Percentiles rank a stretch among this genome's conserved stretches.
Evolutionary conservation across 2,113 vertebrate species (phyloP).

Genomic region (Riparia riparia): DNA sequence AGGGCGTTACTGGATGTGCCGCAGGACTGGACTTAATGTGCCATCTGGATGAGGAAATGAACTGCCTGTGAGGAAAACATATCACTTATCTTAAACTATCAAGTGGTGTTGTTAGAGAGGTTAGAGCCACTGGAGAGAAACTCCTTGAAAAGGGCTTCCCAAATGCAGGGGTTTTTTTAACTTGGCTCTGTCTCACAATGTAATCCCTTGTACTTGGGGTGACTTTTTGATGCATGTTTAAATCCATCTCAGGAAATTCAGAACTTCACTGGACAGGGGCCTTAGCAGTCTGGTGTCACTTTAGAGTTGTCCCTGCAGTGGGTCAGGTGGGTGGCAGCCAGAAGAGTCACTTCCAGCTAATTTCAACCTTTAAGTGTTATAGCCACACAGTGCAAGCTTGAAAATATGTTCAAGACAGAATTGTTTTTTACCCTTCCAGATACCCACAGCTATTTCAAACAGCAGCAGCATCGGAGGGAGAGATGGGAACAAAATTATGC

Average conservation of each 20-base stretch:
- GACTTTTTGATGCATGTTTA: not conserved
- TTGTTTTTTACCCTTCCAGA: slow-evolving; percentile 76
- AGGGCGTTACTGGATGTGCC: not conserved
- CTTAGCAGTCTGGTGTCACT: not conserved
- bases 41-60: not conserved
- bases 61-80: not conserved
- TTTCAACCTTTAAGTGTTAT: not conserved
- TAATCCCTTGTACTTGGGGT: not conserved
- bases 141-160: not conserved
- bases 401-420: not conserved
- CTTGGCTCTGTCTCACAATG: not conserved
- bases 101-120: not conserved
- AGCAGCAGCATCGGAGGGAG: slow-evolving; percentile 73
- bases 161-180: not conserved
- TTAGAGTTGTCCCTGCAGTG: not conserved
- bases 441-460: slow-evolving; percentile 63
- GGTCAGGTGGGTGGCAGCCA: not conserved
- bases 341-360: not conserved
- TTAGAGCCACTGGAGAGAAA: not conserved
- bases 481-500: slow-evolving; percentile 79
- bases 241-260: not conserved
- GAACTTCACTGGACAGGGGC: not conserved
- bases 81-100: not conserved
- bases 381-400: not conserved
- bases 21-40: not conserved